A percentile compares a stretch with the other conserved stretches of the same genome.
Conservation (phyloP, 2,888 invertebrate genomes). For the Sericinus montela region DNA sequence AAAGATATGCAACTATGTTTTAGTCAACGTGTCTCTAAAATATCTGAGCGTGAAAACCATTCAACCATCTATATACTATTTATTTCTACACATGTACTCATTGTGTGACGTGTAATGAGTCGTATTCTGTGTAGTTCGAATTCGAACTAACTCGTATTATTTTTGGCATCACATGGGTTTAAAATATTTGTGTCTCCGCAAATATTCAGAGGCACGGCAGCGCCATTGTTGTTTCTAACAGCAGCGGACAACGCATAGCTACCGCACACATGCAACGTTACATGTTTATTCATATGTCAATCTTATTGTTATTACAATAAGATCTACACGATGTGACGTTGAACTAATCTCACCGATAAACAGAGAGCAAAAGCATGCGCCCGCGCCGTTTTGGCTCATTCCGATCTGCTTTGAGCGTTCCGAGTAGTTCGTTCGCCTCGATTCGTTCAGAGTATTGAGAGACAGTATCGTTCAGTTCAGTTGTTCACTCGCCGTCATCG, state of each 20-base stretch:
- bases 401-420: constrained; percentile 49
- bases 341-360: constrained; percentile 57
- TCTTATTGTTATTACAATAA: constrained; percentile 68
- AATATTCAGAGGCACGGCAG: constrained; percentile 41
- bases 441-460: constrained; percentile 24
- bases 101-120: neutral
- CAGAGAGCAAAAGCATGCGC: constrained; percentile 75
- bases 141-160: constrained; percentile 61
- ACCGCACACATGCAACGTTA: constrained; percentile 34
- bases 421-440: constrained; percentile 62
- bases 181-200: constrained; percentile 64
- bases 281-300: constrained; percentile 49
- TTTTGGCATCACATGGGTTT: constrained; percentile 55
- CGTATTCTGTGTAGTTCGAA: constrained; percentile 35
- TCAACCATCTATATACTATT: too few species aligned
- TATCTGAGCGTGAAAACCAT: too few species aligned
- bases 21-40: too few species aligned
- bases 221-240: constrained; percentile 28
- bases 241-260: constrained; percentile 34
- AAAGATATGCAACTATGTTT: too few species aligned
- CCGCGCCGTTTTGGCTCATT: constrained; percentile 72
- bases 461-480: constrained; percentile 50
- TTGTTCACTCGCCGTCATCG: constrained; percentile 67
- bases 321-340: constrained; percentile 48
- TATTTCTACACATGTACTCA: neutral